Percentiles rank a stretch among this genome's conserved stretches.
Conservation (phyloP, 2,113 vertebrate genomes). For the Lycaon pictus region DNA sequence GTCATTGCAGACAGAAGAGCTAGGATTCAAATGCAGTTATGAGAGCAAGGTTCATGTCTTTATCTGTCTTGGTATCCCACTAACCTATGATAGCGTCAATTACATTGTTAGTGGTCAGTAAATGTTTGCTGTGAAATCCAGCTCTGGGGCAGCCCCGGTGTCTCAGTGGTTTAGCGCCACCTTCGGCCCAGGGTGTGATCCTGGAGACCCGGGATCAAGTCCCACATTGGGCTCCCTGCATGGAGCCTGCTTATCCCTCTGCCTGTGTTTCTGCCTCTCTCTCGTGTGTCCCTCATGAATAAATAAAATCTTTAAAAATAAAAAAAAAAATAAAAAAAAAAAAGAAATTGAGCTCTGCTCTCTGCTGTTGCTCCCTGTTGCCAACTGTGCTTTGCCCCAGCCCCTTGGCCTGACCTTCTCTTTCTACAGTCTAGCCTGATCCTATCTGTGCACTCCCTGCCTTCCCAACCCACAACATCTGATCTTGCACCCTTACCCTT, state of each 20-base stretch:
- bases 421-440: background rate
- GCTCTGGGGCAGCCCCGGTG: background rate
- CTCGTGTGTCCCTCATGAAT: no score
- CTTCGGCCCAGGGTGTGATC: no score
- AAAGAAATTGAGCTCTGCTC: background rate
- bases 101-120: background rate
- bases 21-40: background rate
- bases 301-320: no score
- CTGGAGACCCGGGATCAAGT: no score
- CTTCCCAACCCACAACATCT: background rate
- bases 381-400: background rate
- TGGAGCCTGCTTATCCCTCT: no score
- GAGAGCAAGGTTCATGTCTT: background rate
- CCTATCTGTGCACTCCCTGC: background rate
- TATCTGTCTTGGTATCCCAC: background rate
- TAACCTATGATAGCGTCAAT: background rate
- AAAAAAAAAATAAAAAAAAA: no score
- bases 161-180: no score
- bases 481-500: background rate
- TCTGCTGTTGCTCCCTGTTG: background rate
- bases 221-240: no score
- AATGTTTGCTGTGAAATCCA: conserved; percentile 45
- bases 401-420: background rate
- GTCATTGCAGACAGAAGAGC: conserved; percentile 1
- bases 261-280: no score